Percentiles rank a stretch among this genome's conserved stretches.
Conservation (phyloP, 2,888 invertebrate genomes). For the Sisyra nigra region DNA sequence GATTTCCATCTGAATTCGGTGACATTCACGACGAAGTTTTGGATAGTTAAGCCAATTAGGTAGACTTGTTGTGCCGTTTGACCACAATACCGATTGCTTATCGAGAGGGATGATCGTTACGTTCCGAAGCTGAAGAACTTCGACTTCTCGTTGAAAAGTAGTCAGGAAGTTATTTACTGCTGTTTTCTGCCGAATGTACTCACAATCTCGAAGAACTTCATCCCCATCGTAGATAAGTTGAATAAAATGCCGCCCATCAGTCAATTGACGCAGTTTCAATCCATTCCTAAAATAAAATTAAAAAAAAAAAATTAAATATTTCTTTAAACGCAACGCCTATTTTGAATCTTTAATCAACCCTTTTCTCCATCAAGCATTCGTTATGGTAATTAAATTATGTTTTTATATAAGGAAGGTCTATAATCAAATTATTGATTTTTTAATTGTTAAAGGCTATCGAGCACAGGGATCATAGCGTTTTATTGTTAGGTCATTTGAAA, state of each 20-base stretch:
- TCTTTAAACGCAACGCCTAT: neutral
- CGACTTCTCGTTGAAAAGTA: conserved; percentile 39
- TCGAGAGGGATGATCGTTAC: conserved; percentile 37
- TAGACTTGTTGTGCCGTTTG: conserved; percentile 23
- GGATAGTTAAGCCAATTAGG: conserved; percentile 40
- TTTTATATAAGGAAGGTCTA: no score
- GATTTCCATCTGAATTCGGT: conserved; percentile 22
- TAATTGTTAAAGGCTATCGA: no score
- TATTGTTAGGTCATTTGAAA: no score
- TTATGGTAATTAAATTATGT: no score
- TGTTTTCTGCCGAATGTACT: conserved; percentile 37
- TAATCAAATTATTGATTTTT: no score
- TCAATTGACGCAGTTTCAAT: conserved; percentile 45
- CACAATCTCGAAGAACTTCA: conserved; percentile 47
- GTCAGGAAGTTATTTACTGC: conserved; percentile 39
- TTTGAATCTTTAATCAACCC: neutral
- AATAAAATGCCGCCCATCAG: conserved; percentile 49
- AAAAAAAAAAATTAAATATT: conserved; percentile 1
- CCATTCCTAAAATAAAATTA: conserved; percentile 31
- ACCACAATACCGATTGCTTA: conserved; percentile 30
- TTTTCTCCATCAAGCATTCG: no score
- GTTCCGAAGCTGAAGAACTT: conserved; percentile 26
- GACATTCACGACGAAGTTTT: conserved; percentile 38
- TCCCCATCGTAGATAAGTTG: conserved; percentile 49
- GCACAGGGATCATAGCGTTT: no score